Base-by-base conservation (phyloP, 1,140 invertebrate genomes). In the Megathymus violae region DNA sequence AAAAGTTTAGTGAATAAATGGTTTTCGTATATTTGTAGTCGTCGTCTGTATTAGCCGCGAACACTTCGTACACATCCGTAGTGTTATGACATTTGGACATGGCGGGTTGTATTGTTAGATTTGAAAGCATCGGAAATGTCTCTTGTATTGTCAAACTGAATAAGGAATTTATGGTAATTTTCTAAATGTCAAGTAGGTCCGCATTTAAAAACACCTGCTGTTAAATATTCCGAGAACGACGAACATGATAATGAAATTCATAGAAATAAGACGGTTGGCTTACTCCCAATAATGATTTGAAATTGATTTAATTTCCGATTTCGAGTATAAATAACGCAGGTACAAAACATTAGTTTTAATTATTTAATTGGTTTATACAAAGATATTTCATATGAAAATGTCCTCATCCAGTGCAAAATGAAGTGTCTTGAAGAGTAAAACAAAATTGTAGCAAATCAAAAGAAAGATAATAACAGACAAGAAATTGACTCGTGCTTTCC, bases 31-130 rank as follows among this genome's bases (percentile, higher is more conserved):
- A 46, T 65, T 62, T 62, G 52, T 59, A n/a, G 27, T 60, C 54
- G 60, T 46, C 43, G 22, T 47, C 14, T 14, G 51, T 69, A 62
- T 66, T 59, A 66, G 59, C 48, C 16, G 19, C 52, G 38, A 44
- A 58, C 43, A 59, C 27, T 59, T 65, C 47, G 60, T 52, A 38
- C 47, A 47, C 16, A 25, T 48, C 40, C 22, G 27, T 66, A 15
- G 51, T 70, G 64, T 70, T 67, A 52, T 70, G 64, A 67, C 68
- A 63, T 63, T 64, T 67, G 66, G 56, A 59, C 56, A 59, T 38
- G 27, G 7, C 43, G 27, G 43, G 15, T 58, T 11, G 56, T 47
- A 59, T 59, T 59, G 56, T 59, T 59, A 36, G 9, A 59, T 36
- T 59, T 59, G 41, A 66, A 63, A 36, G 48, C 56, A 59, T 50